These are phyloP conservation scores for Hapalemur alaotrensis DNA, from an alignment of 2,797 vertebrate genomes.

Conservation along the genomic window DNA sequence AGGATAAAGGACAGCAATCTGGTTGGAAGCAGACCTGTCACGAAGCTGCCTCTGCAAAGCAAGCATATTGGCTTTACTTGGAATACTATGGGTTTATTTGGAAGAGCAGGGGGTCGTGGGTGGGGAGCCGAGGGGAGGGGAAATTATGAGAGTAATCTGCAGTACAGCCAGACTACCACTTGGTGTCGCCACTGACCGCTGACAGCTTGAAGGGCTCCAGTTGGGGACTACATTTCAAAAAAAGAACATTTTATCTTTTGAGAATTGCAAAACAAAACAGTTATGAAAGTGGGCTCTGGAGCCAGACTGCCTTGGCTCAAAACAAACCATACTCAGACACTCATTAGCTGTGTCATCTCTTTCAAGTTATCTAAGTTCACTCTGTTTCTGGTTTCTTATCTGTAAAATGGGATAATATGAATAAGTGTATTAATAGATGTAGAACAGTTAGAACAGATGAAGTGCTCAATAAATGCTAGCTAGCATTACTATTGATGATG, in stretches of 20 bases:
- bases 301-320: background rate
- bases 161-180: slow-evolving; percentile 17
- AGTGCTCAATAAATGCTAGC: background rate
- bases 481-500: background rate
- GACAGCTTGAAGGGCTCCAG: background rate
- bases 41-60: background rate
- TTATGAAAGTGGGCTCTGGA: background rate
- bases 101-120: background rate
- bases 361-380: slow-evolving; percentile 34
- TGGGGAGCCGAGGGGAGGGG: background rate
- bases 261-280: slow-evolving; percentile 31
- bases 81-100: background rate
- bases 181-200: slow-evolving; percentile 50
- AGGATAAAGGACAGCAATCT: background rate
- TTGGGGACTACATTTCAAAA: background rate
- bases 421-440: slow-evolving; percentile 26
- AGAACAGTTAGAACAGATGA: slow-evolving; percentile 32
- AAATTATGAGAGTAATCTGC: background rate
- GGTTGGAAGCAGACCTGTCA: background rate
- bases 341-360: slow-evolving; percentile 5
- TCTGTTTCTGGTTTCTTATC: background rate
- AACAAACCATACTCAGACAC: background rate
- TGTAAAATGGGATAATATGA: slow-evolving; percentile 13
- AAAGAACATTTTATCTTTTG: background rate
- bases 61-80: background rate